These are phyloP conservation scores for Paelopatides confundens DNA, from an alignment of 53 echinoderm and acorn worm genomes.

Conservation along the genomic window DNA sequence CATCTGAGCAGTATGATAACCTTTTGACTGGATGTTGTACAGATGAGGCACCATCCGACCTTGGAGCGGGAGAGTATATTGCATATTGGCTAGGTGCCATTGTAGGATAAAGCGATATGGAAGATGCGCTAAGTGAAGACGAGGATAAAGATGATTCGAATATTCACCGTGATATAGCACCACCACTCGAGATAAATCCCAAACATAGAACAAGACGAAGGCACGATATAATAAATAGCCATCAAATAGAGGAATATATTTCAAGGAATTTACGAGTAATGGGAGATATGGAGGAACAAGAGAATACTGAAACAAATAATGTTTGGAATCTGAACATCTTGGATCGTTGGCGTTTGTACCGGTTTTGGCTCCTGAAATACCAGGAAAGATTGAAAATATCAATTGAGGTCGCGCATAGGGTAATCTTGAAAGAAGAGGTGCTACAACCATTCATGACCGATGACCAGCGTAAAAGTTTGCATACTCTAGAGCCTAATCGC, in stretches of 20 bases:
- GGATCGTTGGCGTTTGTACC: conserved; percentile 78
- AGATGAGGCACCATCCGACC: not conserved
- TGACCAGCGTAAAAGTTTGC: not conserved
- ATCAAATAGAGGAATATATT: conserved; percentile 15
- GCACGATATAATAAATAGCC: conserved; percentile 2
- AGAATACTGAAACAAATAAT: not conserved
- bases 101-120: not conserved
- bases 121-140: conserved; percentile 39
- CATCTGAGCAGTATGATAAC: conserved; percentile 60
- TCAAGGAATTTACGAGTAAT: not conserved
- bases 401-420: not conserved
- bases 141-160: conserved; percentile 23
- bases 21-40: conserved; percentile 38
- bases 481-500: not conserved
- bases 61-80: not conserved
- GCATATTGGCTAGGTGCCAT: conserved; percentile 41
- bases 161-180: not conserved
- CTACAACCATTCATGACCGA: not conserved
- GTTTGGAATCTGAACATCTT: conserved; percentile 49
- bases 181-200: conserved; percentile 17
- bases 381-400: conserved; percentile 1
- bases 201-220: not conserved
- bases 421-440: not conserved
- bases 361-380: conserved; percentile 55
- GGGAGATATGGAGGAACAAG: not conserved